Base-by-base conservation (phyloP, 2,113 vertebrate genomes). In the Pheucticus melanocephalus region DNA sequence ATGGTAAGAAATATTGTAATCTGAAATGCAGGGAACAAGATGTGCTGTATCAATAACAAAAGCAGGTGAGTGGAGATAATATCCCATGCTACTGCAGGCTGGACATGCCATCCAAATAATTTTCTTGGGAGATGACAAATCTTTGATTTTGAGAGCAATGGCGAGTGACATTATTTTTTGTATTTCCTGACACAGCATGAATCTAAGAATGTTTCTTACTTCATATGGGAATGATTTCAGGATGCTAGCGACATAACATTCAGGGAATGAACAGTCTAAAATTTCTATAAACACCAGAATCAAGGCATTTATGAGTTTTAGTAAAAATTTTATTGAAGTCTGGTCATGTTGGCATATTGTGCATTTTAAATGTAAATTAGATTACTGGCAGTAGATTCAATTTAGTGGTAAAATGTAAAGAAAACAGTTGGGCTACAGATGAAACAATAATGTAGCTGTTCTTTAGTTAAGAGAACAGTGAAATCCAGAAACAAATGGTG, bases 281-380 rank as follows among this genome's bases (percentile, higher is more conserved):
- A 97, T 98, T 98, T 98, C 97, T 97, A 96, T 97, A 98, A 97
- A 98, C 97, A 98, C 88, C 35, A 97, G 97, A 97, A 90, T 97
- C 68, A 94, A 97, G 97, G 97, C 98, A 97, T 95, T 97, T 97
- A 97, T 93, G 96, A 98, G 94, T 97, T 96, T 98, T 97, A 97
- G 97, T 97, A 96, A 97, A 97, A 97, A 93, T 95, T 97, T 97
- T 97, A 97, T 97, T 98, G 97, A 97, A 97, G 86, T 96, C 97
- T 82, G 97, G 97, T 97, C 93, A 77, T 94, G 95, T 97, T 98
- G 97, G 97, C 97, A 96, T 97, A 95, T 97, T 97, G 97, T 64
- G 93, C 91, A 97, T 97, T 98, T 97, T 96, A 91, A 88, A 98
- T 97, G 97, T 97, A 98, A 98, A 98, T 98, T 98, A 97, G 97